Conservation (phyloP, 2,113 vertebrate genomes). For the Monopterus albus region DNA sequence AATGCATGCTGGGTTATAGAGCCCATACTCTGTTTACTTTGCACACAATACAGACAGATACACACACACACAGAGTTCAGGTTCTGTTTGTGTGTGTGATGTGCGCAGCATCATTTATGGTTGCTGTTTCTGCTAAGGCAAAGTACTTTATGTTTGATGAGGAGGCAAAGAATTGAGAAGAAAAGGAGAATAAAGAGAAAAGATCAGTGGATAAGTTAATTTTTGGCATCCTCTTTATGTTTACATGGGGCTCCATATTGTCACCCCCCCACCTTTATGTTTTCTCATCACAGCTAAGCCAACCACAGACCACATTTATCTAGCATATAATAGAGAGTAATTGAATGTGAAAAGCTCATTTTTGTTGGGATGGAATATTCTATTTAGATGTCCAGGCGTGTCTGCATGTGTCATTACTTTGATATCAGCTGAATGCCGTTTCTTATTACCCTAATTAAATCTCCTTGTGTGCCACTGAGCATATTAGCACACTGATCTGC, state of each 20-base stretch:
- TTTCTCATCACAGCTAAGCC: slow-evolving; percentile 55
- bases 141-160: slow-evolving; percentile 64
- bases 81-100: slow-evolving; percentile 37
- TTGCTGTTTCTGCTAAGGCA: slow-evolving; percentile 39
- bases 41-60: slow-evolving; percentile 30
- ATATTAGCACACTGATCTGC: slow-evolving; percentile 76
- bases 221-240: slow-evolving; percentile 24
- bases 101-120: slow-evolving; percentile 74
- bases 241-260: slow-evolving; percentile 24
- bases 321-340: slow-evolving; percentile 65
- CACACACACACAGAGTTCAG: slow-evolving; percentile 38
- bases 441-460: slow-evolving; percentile 80
- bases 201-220: slow-evolving; percentile 35
- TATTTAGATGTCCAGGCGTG: slow-evolving; percentile 71
- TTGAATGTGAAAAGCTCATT: slow-evolving; percentile 78
- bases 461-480: slow-evolving; percentile 67
- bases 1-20: slow-evolving; percentile 62
- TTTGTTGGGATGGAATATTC: slow-evolving; percentile 69
- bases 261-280: slow-evolving; percentile 30
- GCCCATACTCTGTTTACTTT: slow-evolving; percentile 62
- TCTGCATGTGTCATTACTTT: slow-evolving; percentile 76
- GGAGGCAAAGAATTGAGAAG: slow-evolving; percentile 35
- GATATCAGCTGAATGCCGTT: slow-evolving; percentile 76
- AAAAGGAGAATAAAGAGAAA: slow-evolving; percentile 8
- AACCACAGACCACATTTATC: slow-evolving; percentile 61